Conservation (phyloP, 2,113 vertebrate species). For the Elephantulus edwardii region DNA sequence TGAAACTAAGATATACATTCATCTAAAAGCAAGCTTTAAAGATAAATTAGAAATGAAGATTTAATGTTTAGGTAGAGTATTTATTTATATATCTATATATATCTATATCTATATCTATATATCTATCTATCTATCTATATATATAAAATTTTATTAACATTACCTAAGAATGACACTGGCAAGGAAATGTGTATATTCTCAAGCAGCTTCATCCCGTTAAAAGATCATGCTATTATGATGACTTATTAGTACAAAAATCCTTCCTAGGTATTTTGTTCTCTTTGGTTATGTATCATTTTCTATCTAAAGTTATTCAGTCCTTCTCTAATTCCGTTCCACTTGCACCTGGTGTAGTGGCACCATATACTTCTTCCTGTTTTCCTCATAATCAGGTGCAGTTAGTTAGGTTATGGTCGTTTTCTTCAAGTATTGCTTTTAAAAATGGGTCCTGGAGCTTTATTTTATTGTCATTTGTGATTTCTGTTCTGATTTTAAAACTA, state of each 20-base stretch:
- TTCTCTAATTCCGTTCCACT: too few species aligned
- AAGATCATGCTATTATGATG: too few species aligned
- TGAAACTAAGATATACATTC: background rate
- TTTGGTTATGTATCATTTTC: background rate
- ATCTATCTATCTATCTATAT: too few species aligned
- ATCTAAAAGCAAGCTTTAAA: constrained; percentile 6
- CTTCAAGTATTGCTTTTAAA: background rate
- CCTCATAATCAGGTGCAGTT: background rate
- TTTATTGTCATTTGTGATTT: background rate
- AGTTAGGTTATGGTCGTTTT: background rate
- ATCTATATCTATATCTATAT: too few species aligned
- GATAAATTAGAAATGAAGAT: background rate
- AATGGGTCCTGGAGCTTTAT: background rate
- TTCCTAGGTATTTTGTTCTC: too few species aligned
- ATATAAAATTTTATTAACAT: too few species aligned
- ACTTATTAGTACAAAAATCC: too few species aligned
- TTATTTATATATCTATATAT: too few species aligned
- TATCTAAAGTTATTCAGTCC: background rate
- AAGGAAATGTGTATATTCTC: constrained; percentile 32
- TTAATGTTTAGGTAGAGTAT: background rate
- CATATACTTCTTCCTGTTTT: background rate
- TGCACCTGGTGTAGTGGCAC: too few species aligned
- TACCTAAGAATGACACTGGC: background rate
- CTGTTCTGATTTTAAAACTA: background rate
- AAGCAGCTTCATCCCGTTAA: background rate